These are phyloP conservation scores for Dexiosoma caninum DNA, from an alignment of 2,888 invertebrate genomes.

Conservation along the genomic window DNA sequence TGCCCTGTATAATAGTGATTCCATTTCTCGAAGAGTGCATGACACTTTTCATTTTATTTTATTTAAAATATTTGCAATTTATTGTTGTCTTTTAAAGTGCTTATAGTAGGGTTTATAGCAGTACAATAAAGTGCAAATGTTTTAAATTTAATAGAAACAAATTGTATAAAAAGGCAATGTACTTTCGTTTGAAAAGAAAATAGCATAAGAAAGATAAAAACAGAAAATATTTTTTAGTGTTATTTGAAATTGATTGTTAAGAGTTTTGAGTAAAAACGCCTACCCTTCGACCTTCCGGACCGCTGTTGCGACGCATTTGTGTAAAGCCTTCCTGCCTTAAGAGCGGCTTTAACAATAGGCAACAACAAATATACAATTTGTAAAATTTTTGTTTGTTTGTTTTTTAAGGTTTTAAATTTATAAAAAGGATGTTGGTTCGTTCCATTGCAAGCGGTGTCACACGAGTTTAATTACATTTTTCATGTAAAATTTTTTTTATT, in stretches of 20 bases:
- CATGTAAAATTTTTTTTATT: neutral
- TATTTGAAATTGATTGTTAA: conserved; percentile 19
- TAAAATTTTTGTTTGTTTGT: conserved; percentile 9
- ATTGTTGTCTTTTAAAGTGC: too few species aligned
- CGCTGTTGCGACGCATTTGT: conserved; percentile 75
- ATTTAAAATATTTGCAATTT: too few species aligned
- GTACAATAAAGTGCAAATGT: too few species aligned
- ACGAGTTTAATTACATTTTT: neutral
- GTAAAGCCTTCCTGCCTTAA: conserved; percentile 76
- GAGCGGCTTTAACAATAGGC: conserved; percentile 70
- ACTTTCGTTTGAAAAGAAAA: too few species aligned
- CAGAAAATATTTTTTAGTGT: conserved; percentile 12
- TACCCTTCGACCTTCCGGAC: conserved; percentile 75
- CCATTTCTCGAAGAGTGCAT: too few species aligned
- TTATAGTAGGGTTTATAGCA: too few species aligned
- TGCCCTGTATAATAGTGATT: too few species aligned
- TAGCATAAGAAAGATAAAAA: too few species aligned
- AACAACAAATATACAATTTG: conserved; percentile 19
- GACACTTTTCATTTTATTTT: too few species aligned
- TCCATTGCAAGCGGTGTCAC: conserved; percentile 20
- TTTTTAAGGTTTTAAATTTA: conserved; percentile 14
- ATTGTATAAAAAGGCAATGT: too few species aligned
- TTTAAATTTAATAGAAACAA: too few species aligned
- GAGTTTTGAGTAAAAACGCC: conserved; percentile 64
- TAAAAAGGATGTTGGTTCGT: too few species aligned